Conservation (phyloP, 2,113 vertebrate species). For the Dunckerocampus dactyliophorus region DNA sequence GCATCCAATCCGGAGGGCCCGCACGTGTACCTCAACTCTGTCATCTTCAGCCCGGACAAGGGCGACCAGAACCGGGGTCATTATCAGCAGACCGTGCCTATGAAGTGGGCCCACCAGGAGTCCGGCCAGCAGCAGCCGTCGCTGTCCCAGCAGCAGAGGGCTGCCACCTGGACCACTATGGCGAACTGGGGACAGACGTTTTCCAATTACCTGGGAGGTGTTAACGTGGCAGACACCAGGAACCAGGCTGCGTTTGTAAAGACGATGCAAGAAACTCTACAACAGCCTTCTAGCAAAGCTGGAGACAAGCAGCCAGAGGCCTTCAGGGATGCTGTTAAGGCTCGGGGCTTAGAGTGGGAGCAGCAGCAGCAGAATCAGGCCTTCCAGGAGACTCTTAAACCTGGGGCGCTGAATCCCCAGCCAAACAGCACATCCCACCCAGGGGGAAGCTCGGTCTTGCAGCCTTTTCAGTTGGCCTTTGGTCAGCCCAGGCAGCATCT, state of each 20-base stretch:
- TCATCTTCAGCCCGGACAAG: conserved; percentile 85
- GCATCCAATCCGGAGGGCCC: conserved; percentile 65
- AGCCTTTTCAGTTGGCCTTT: conserved; percentile 94
- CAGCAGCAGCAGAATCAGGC: conserved; percentile 72
- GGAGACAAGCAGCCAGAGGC: conserved; percentile 78
- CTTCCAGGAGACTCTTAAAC: conserved; percentile 76
- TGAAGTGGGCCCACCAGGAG: conserved; percentile 80
- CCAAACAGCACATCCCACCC: conserved; percentile 54
- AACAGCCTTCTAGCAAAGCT: conserved; percentile 68
- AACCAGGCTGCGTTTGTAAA: conserved; percentile 71
- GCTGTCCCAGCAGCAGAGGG: conserved; percentile 71
- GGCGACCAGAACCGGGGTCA: conserved; percentile 82
- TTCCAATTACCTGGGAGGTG: conserved; percentile 76
- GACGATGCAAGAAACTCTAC: conserved; percentile 66
- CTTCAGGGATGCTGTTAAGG: conserved; percentile 78
- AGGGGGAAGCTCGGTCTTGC: conserved; percentile 78
- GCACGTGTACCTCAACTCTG: conserved; percentile 81
- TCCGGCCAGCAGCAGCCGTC: conserved; percentile 56
- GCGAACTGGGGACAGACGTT: conserved; percentile 80
- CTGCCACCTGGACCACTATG: conserved; percentile 77
- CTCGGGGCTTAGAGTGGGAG: conserved; percentile 70
- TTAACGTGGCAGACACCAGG: conserved; percentile 61
- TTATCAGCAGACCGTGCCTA: conserved; percentile 81
- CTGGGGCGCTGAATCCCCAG: conserved; percentile 62
- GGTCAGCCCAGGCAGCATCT: conserved; percentile 89